Evolutionary conservation across 2,113 vertebrate species (phyloP), one percentile per base, ranked within the genome.

Genomic region (Hoplias malabaricus): DNA sequence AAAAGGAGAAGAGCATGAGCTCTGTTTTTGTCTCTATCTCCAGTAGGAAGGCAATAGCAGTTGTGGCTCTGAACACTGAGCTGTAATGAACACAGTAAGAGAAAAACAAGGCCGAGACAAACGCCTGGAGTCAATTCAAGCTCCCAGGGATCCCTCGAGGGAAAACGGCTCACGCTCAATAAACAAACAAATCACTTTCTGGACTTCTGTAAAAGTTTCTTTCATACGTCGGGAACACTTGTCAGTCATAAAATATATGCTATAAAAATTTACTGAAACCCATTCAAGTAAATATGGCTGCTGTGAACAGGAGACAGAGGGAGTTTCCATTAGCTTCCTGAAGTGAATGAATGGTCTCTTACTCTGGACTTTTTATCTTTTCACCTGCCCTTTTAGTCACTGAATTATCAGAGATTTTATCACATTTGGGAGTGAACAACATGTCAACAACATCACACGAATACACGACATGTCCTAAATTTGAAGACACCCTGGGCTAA

Each of bases 31-130:
- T 0, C 65, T 59, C 81, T 73, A 76, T 81, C 77, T 79, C 70
- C 79, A 75, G 81, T 69, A 73, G 38, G 81, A 86, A 83, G 84
- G 80, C 86, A 81, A n/a, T n/a, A n/a, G 86, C 82, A 83, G 84
- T 69, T 83, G 77, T 85, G 79, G 54, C 46, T 68, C 38, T 33
- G 82, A 10, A 29, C 21, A 36, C 48, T 53, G 19, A 11, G 42
- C 43, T 66, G 57, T 61, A 33, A 67, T 77, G 81, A 27, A 61
- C 59, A 78, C 78, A 74, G 65, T 46, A 13, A 69, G 33, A 7
- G 13, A 80, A 76, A 63, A 61, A 59, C 62, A 53, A 19, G 12
- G n/a, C n/a, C 62, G 4, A 9, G 16, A 38, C 3, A 25, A 11
- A 23, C 6, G 2, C 16, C 10, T 53, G 13, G 27, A 27, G 74